Base-by-base conservation (phyloP, 2,888 invertebrate species). In the Dasypolia templi region DNA sequence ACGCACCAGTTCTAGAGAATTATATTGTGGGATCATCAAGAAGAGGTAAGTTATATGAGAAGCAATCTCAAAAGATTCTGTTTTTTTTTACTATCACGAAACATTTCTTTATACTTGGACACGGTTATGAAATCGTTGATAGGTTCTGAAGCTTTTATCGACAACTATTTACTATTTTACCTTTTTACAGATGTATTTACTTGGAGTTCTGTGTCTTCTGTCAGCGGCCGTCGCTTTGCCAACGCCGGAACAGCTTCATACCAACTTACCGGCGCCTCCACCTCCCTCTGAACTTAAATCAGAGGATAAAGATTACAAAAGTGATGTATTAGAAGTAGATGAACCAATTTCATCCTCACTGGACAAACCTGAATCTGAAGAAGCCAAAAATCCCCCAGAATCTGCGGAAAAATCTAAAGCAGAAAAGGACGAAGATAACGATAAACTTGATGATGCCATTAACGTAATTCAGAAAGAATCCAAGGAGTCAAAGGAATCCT, bases 121-220 rank as follows among this genome's bases (percentile, higher is more conserved):
- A 4, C 22, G 26, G 12, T 44, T 44, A 61, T 12, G 17, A 32
- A 0, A 9, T 51, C 11, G 2, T 53, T 68, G 3, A 32, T 32
- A 56, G 17, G 5, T 1, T 46, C 4, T n/a, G n/a, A 11, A 17
- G 9, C 17, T 29, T 44, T 44, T n/a, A 2, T n/a, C 42, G n/a
- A 56, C 56, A 1, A 22, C 22, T 11, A 22, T 56, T 56, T 26
- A 9, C 11, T 56, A 32, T 32, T 44, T 26, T 29, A 14, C 53
- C 58, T 79, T 35, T 70, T 79, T 75, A 64, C 86, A 93, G 93
- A 93, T 93, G 93, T 79, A 87, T 74, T 46, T 85, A 0, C 22
- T 91, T 51, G 87, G 84, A 19, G 65, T 91, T 22, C 51, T 94
- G 12, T 92, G 89, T 80, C 79, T 94, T 56, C 72, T 90, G 17